A percentile compares a stretch with the other conserved stretches of the same genome.
phyloP scores from a whole-genome alignment of 1,140 invertebrate species.

The Zaprionus ornatus region DNA sequence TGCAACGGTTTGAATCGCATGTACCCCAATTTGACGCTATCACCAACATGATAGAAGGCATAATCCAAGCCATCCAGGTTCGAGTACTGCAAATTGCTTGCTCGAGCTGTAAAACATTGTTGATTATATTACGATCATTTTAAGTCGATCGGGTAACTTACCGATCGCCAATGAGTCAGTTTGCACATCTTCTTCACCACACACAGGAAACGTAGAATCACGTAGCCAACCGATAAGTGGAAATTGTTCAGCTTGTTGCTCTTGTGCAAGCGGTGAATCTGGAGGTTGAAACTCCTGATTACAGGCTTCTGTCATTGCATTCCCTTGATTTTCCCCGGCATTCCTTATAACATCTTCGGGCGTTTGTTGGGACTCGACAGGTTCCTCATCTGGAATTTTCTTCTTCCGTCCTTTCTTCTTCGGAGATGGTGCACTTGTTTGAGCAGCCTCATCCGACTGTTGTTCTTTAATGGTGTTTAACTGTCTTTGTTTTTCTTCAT shows the following conservation, averaged over 20 bases:
- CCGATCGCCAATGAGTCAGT: conserved; percentile 6
- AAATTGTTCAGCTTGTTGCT: background rate
- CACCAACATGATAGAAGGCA: conserved; percentile 1
- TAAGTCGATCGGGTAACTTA: background rate
- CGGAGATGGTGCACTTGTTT: background rate
- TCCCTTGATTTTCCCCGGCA: background rate
- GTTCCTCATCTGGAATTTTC: background rate
- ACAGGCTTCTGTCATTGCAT: background rate
- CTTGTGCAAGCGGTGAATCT: background rate
- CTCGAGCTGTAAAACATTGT: conserved; percentile 34
- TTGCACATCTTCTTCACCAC: background rate
- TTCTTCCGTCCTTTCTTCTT: conserved; percentile 7
- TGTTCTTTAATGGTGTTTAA: background rate
- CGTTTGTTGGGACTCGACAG: background rate
- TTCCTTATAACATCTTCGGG: background rate
- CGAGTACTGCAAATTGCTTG: conserved; percentile 41
- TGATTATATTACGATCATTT: no score
- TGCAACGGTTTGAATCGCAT: conserved; percentile 31
- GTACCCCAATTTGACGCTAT: background rate
- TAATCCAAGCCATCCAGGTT: conserved; percentile 15
- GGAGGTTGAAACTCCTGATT: background rate
- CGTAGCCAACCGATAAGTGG: conserved; percentile 16
- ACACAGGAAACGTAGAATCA: background rate
- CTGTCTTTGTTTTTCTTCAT: background rate
- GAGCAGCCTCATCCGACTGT: background rate